Conservation (phyloP, 2,113 vertebrate species). For the Pseudorectes ferrugineus region DNA sequence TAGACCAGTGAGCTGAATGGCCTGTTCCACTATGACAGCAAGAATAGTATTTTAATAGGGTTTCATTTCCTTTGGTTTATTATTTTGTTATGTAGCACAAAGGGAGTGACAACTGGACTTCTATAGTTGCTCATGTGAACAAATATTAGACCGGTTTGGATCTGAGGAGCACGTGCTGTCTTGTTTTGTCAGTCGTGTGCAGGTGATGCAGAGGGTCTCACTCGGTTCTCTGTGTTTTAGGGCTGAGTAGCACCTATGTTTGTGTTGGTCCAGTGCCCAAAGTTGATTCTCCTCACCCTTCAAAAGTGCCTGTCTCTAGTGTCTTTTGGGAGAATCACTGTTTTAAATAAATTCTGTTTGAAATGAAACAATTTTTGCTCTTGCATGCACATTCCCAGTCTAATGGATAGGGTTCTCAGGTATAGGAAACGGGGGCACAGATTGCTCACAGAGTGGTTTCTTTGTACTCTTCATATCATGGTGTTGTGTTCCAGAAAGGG, state of each 20-base stretch:
- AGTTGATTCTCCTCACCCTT: neutral
- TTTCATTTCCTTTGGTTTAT: conserved; percentile 62
- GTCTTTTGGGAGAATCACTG: neutral
- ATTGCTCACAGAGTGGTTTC: neutral
- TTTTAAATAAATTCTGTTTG: neutral
- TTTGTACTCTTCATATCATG: neutral
- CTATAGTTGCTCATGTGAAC: neutral
- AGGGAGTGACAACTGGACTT: neutral
- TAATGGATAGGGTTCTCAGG: neutral
- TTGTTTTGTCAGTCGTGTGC: neutral
- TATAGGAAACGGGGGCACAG: neutral
- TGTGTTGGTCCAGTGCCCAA: neutral
- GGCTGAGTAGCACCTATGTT: neutral
- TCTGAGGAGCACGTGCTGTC: neutral
- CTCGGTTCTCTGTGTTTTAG: neutral
- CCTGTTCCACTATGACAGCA: neutral
- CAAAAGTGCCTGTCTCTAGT: neutral
- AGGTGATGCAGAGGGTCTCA: neutral
- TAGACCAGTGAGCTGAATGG: neutral
- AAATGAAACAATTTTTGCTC: neutral
- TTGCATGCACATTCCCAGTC: neutral
- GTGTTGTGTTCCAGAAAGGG: neutral
- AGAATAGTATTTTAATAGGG: conserved; percentile 50
- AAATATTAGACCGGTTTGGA: conserved; percentile 8
- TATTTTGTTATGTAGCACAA: neutral